phyloP scores from a whole-genome alignment of 2,888 invertebrate species.

The Hydrotaea cyrtoneurina region DNA sequence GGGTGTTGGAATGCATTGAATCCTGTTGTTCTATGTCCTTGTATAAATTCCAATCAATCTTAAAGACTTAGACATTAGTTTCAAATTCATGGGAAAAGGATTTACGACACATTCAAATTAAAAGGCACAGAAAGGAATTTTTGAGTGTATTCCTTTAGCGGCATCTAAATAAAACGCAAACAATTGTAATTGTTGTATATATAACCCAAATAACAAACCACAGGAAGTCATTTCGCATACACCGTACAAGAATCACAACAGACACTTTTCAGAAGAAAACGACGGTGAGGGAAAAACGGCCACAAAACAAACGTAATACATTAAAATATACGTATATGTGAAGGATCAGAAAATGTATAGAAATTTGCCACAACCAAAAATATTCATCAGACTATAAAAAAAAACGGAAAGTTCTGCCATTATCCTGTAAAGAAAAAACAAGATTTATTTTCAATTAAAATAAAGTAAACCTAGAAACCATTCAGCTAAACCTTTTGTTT shows the following conservation, averaged over 20 bases:
- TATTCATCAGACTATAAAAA: slow-evolving; percentile 31
- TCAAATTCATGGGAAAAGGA: too few species aligned
- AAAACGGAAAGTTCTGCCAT: slow-evolving; percentile 10
- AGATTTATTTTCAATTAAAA: slow-evolving; percentile 79
- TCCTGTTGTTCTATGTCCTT: too few species aligned
- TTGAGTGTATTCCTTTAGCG: slow-evolving; percentile 44
- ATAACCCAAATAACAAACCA: slow-evolving; percentile 71
- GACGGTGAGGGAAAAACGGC: slow-evolving; percentile 20
- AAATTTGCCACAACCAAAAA: background rate
- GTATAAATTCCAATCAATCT: too few species aligned
- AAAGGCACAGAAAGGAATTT: too few species aligned
- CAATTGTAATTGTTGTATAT: slow-evolving; percentile 51
- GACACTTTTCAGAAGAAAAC: slow-evolving; percentile 47
- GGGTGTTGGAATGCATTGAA: too few species aligned
- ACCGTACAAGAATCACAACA: slow-evolving; percentile 69
- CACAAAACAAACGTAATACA: slow-evolving; percentile 3
- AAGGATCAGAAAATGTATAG: background rate
- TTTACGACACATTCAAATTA: too few species aligned
- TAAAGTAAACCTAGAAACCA: slow-evolving; percentile 44
- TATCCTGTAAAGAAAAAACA: slow-evolving; percentile 56
- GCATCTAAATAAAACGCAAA: slow-evolving; percentile 48
- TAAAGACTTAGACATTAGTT: too few species aligned
- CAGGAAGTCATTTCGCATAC: slow-evolving; percentile 78
- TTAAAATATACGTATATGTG: slow-evolving; percentile 13
- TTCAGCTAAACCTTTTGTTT: background rate